Evolutionary conservation across 2,888 invertebrate genomes (phyloP).

Genomic region (Creontiades dilutus): DNA sequence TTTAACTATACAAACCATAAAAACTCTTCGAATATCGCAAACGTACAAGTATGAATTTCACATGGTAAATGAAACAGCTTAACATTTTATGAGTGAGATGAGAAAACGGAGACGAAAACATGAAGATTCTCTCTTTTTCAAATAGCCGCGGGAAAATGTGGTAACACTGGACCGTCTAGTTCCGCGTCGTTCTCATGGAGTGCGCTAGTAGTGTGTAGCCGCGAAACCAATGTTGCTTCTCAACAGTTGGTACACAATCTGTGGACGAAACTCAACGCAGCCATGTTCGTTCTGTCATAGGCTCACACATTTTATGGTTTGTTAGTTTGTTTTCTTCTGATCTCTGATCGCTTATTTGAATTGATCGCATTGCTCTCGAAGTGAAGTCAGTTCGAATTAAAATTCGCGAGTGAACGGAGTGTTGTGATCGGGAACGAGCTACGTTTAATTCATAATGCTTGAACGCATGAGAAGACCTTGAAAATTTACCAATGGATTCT

Average conservation of each 20-base stretch:
- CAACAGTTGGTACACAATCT: constrained; percentile 63
- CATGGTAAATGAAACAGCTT: too few species aligned
- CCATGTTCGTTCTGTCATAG: constrained; percentile 70
- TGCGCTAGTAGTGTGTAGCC: constrained; percentile 17
- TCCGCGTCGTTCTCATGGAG: neutral
- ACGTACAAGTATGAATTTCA: too few species aligned
- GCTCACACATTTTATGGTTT: constrained; percentile 59
- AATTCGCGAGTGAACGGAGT: constrained; percentile 37
- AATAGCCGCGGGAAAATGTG: constrained; percentile 7
- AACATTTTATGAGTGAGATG: too few species aligned
- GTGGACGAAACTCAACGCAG: constrained; percentile 56
- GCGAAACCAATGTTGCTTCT: constrained; percentile 59
- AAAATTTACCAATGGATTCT: constrained; percentile 69
- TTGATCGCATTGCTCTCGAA: neutral
- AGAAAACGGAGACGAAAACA: too few species aligned
- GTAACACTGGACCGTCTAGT: constrained; percentile 22
- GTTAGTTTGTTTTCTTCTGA: constrained; percentile 45
- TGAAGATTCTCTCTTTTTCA: neutral
- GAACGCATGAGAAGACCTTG: constrained; percentile 65
- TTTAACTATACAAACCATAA: too few species aligned
- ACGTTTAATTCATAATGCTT: constrained; percentile 48
- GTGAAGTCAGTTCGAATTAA: neutral
- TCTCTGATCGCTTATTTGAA: neutral
- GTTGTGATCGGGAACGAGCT: constrained; percentile 21
- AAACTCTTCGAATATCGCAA: too few species aligned